phyloP scores from a whole-genome alignment of 2,888 invertebrate species.

The Pollenia amentaria region DNA sequence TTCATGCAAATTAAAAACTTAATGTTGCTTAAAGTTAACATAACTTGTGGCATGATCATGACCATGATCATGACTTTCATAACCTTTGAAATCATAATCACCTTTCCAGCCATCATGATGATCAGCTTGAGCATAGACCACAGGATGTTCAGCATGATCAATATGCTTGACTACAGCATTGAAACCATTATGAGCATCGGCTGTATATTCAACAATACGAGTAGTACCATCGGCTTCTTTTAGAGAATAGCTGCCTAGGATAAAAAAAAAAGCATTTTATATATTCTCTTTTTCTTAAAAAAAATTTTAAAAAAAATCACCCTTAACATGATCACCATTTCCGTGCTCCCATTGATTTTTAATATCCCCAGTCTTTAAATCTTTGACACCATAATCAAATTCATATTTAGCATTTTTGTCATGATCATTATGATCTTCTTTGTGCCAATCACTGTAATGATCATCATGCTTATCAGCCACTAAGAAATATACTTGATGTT shows the following conservation, averaged over 20 bases:
- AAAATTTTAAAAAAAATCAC: constrained; percentile 67
- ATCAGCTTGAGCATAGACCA: constrained; percentile 76
- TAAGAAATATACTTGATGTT: constrained; percentile 62
- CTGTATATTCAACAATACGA: constrained; percentile 85
- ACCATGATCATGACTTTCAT: constrained; percentile 57
- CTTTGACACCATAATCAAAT: constrained; percentile 85
- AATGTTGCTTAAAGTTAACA: constrained; percentile 76
- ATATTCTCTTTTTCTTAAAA: neutral
- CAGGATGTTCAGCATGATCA: constrained; percentile 82
- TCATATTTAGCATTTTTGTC: constrained; percentile 84
- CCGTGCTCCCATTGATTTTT: constrained; percentile 85
- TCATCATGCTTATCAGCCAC: constrained; percentile 48
- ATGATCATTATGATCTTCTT: constrained; percentile 78
- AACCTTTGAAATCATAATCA: neutral
- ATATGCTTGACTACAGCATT: constrained; percentile 85
- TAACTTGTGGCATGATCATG: constrained; percentile 79
- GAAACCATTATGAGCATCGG: constrained; percentile 85
- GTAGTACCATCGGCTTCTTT: constrained; percentile 85
- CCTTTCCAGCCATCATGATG: constrained; percentile 75
- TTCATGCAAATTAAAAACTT: neutral
- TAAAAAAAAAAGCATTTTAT: constrained; percentile 72
- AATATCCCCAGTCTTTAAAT: constrained; percentile 85
- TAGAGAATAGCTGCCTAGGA: constrained; percentile 83
- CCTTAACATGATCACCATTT: constrained; percentile 86
- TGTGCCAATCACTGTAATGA: constrained; percentile 66